These are phyloP conservation scores for Pachycephus smyrnensis DNA, from an alignment of 2,888 invertebrate genomes.

Conservation along the genomic window DNA sequence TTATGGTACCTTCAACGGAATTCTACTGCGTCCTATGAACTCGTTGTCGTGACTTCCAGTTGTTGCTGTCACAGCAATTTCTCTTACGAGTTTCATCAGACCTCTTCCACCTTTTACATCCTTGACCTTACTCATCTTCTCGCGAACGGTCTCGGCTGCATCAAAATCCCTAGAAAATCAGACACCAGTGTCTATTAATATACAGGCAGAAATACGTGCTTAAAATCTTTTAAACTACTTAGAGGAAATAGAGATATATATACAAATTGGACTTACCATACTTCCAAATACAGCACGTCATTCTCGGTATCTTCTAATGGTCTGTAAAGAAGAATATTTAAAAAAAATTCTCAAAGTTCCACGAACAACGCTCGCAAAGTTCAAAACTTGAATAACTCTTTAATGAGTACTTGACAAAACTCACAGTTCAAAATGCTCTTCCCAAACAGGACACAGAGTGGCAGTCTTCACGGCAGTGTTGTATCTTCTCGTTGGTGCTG, in stretches of 20 bases:
- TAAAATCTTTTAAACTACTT: constrained; percentile 24
- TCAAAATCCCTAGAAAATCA: constrained; percentile 80
- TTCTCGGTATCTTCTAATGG: constrained; percentile 80
- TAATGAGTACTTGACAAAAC: constrained; percentile 57
- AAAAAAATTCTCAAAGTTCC: background rate
- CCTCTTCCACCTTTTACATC: constrained; percentile 90
- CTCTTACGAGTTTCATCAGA: constrained; percentile 85
- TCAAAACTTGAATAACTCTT: background rate
- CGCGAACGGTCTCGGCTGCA: constrained; percentile 88
- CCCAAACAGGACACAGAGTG: constrained; percentile 94
- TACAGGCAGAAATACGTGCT: background rate
- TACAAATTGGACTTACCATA: constrained; percentile 73
- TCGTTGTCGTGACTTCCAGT: constrained; percentile 96
- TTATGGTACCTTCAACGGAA: constrained; percentile 80
- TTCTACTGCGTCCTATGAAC: constrained; percentile 89
- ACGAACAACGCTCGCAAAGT: background rate
- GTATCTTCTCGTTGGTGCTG: constrained; percentile 81
- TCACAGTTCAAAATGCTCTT: constrained; percentile 97
- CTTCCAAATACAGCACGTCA: constrained; percentile 83
- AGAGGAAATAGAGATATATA: constrained; percentile 24
- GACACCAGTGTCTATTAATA: constrained; percentile 6
- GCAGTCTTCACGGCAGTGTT: constrained; percentile 92
- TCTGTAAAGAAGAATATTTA: constrained; percentile 67
- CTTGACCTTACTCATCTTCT: constrained; percentile 87
- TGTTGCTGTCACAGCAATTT: constrained; percentile 93